Percentiles rank a stretch among this genome's conserved stretches.
These are phyloP conservation scores for Tenthredo distinguenda DNA, from an alignment of 2,888 invertebrate genomes.

Conservation along the genomic window DNA sequence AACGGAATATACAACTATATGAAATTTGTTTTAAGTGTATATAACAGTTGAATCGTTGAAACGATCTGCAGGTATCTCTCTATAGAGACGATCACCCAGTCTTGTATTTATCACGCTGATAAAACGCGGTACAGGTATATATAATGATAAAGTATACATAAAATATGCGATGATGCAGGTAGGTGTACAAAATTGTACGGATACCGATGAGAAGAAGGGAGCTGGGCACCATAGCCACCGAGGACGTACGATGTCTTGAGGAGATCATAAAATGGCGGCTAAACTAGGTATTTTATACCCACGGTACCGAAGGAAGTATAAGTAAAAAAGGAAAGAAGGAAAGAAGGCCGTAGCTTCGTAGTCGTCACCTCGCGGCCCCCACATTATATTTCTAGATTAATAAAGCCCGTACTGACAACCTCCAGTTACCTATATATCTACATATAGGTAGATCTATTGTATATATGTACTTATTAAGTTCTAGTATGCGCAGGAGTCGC, in stretches of 20 bases:
- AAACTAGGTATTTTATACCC: conserved; percentile 13
- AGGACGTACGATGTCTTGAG: conserved; percentile 43
- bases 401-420: neutral
- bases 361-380: neutral
- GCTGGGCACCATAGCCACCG: neutral
- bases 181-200: neutral
- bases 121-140: conserved; percentile 29
- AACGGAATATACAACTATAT: conserved; percentile 58
- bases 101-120: conserved; percentile 20
- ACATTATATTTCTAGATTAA: neutral
- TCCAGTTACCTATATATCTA: neutral
- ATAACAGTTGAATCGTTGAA: conserved; percentile 40
- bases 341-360: neutral
- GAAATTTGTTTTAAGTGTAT: conserved; percentile 51
- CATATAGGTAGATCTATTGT: neutral
- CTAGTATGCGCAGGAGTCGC: conserved; percentile 1
- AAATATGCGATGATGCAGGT: conserved; percentile 3
- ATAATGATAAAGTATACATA: neutral
- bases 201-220: neutral
- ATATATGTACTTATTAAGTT: neutral
- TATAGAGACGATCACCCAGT: conserved; percentile 37
- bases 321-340: neutral
- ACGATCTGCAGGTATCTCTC: conserved; percentile 29
- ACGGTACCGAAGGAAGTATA: neutral
- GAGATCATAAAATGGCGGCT: conserved; percentile 61